Evolutionary conservation across 2,888 invertebrate species (phyloP).

Genomic region (Busseola fusca): DNA sequence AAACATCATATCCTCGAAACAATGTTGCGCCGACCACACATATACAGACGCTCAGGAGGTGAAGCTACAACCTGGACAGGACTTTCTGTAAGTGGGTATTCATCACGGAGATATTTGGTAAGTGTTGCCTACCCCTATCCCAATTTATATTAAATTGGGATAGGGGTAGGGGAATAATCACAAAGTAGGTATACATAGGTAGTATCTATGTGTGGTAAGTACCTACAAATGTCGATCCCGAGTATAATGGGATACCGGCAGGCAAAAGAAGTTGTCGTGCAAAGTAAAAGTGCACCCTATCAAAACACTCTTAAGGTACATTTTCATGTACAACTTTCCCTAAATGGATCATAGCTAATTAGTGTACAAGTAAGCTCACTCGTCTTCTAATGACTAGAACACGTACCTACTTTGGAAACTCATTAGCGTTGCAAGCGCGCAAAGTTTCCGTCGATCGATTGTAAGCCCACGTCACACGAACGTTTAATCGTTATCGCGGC

Average conservation of each 20-base stretch:
- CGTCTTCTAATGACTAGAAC: background rate
- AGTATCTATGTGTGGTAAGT: too few species aligned
- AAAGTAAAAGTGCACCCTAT: background rate
- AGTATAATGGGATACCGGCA: background rate
- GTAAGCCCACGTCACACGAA: background rate
- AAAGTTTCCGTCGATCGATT: conserved; percentile 21
- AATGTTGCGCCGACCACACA: too few species aligned
- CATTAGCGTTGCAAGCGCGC: conserved; percentile 14
- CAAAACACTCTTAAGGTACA: background rate
- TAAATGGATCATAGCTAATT: background rate
- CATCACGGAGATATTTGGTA: too few species aligned
- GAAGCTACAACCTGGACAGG: too few species aligned
- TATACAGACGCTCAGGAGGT: too few species aligned
- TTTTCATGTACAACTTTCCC: background rate
- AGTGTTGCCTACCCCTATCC: too few species aligned
- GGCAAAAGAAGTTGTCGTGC: background rate
- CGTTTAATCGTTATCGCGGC: background rate
- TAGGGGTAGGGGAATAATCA: too few species aligned
- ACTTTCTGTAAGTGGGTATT: too few species aligned
- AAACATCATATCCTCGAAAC: too few species aligned
- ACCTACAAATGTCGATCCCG: background rate
- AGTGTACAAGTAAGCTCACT: background rate
- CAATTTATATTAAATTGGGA: too few species aligned
- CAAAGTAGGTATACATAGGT: background rate
- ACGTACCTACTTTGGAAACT: conserved; percentile 12